Percentiles rank a stretch among this genome's conserved stretches.
Conservation (phyloP, 30 jellyfish, hydroid and myxozoan genomes). For the Sanderia malayensis region DNA sequence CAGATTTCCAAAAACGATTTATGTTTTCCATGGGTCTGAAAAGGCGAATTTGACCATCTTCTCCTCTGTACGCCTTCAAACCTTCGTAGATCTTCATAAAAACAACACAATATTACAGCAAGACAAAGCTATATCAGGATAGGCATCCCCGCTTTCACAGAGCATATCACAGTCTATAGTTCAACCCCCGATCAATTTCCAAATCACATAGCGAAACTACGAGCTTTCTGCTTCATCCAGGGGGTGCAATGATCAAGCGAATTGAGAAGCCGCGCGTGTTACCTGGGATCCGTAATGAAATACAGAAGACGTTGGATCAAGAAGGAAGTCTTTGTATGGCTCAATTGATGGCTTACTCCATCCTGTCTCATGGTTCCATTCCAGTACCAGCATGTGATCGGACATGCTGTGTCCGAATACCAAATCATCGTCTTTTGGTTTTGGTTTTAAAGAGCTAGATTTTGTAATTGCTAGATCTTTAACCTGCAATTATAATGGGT, state of each 20-base stretch:
- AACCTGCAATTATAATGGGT: not conserved
- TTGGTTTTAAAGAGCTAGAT: conserved; percentile 37
- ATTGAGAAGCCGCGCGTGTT: too few species aligned
- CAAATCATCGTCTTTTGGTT: conserved; percentile 50
- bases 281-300: conserved; percentile 91
- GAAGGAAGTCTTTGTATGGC: conserved; percentile 46
- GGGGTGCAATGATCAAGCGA: too few species aligned
- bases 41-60: conserved; percentile 63
- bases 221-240: too few species aligned
- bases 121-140: not conserved
- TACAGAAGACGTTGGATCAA: conserved; percentile 73
- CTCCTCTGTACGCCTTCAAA: conserved; percentile 77
- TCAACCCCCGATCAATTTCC: too few species aligned
- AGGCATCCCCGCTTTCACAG: too few species aligned
- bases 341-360: conserved; percentile 68
- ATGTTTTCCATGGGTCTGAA: conserved; percentile 89
- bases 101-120: not conserved
- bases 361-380: conserved; percentile 66
- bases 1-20: conserved; percentile 74
- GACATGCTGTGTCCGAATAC: conserved; percentile 86
- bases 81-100: conserved; percentile 84
- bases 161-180: too few species aligned
- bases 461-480: not conserved
- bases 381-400: conserved; percentile 77
- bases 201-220: too few species aligned